phyloP scores from a whole-genome alignment of 2,797 vertebrate genomes.

The Galagoides demidoff region DNA sequence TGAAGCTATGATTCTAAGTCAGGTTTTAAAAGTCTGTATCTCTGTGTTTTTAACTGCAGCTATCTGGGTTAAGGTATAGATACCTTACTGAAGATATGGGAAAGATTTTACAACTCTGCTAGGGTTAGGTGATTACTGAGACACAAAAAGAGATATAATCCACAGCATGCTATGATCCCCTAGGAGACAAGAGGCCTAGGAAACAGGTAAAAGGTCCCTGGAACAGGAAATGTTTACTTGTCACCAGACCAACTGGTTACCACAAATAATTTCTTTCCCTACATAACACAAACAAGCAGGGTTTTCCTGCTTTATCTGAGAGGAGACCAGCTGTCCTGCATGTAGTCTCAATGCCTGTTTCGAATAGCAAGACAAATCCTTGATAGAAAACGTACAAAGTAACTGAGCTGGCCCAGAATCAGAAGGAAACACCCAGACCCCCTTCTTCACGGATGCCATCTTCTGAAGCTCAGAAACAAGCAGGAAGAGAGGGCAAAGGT shows the following conservation, averaged over 20 bases:
- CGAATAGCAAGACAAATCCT: not conserved
- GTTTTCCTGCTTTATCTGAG: conserved; percentile 69
- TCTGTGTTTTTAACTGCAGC: not conserved
- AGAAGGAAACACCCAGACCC: conserved; percentile 36
- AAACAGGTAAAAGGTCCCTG: not conserved
- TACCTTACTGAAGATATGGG: not conserved
- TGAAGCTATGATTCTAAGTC: conserved; percentile 3
- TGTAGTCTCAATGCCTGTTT: not conserved
- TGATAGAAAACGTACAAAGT: conserved; percentile 23
- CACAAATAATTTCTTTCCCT: conserved; percentile 53
- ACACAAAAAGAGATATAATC: not conserved
- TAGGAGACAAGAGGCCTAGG: not conserved
- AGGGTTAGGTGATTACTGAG: not conserved
- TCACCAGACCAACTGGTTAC: conserved; percentile 64
- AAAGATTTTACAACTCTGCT: not conserved
- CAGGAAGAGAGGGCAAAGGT: conserved; percentile 49
- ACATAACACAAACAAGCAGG: conserved; percentile 69
- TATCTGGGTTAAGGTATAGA: not conserved
- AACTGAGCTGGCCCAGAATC: conserved; percentile 24
- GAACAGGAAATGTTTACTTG: conserved; percentile 57
- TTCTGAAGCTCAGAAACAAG: conserved; percentile 22
- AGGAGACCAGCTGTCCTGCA: conserved; percentile 57
- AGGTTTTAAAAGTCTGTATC: not conserved
- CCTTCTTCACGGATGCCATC: not conserved
- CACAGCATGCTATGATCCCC: not conserved